phyloP scores from a whole-genome alignment of 2,797 vertebrate species.

The Clarias platycephalus region DNA sequence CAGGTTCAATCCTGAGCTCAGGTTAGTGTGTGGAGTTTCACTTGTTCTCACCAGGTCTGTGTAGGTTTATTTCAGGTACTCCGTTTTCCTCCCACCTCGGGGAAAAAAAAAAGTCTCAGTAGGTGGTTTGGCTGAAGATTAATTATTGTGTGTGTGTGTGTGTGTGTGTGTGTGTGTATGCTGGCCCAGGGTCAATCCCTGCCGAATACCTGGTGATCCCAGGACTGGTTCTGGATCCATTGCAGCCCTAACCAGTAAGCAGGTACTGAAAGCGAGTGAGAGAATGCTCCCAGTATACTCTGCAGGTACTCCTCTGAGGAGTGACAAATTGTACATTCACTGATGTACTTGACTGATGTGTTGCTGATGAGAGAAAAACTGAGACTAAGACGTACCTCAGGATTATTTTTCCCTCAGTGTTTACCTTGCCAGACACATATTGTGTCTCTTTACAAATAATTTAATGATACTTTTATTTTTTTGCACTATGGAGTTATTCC shows the following conservation, averaged over 20 bases:
- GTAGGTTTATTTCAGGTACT: neutral
- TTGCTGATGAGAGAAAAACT: neutral
- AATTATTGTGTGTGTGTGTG: neutral
- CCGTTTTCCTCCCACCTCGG: neutral
- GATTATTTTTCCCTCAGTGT: conserved; percentile 12
- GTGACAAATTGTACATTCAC: neutral
- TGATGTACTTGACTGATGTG: neutral
- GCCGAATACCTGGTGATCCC: neutral
- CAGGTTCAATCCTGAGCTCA: conserved; percentile 2
- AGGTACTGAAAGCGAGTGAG: neutral
- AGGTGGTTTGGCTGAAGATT: neutral
- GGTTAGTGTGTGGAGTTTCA: neutral
- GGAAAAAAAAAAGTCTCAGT: neutral
- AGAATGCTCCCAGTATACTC: neutral
- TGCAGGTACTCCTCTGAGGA: no score
- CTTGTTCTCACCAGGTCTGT: neutral
- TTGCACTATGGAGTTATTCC: conserved; percentile 67
- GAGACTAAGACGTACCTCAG: conserved; percentile 33
- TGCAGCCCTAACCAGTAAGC: neutral
- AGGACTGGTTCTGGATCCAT: neutral
- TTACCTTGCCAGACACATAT: conserved; percentile 15
- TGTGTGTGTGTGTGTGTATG: neutral
- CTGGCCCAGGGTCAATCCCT: neutral
- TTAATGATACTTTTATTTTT: conserved; percentile 53
- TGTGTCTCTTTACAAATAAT: conserved; percentile 15